Conservation (phyloP, 2,888 invertebrate genomes). For the Cyclophora albipunctata region DNA sequence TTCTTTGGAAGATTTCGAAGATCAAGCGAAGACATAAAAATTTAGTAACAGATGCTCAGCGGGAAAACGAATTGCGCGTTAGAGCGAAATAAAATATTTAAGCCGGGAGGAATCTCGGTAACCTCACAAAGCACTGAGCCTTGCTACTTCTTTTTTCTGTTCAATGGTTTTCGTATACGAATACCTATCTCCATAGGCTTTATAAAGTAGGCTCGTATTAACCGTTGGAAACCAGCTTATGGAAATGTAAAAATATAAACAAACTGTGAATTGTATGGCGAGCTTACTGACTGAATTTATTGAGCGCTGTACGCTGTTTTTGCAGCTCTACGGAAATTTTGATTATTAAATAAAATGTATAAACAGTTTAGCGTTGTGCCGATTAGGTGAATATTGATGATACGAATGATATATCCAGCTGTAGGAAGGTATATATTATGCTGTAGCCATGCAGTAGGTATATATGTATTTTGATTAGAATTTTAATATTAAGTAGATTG, state of each 20-base stretch:
- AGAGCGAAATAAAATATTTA: slow-evolving; percentile 56
- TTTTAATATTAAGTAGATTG: too few relatives aligned
- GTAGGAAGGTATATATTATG: too few relatives aligned
- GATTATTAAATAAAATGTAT: too few relatives aligned
- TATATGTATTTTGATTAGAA: too few relatives aligned
- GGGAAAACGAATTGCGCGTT: slow-evolving; percentile 41
- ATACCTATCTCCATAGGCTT: slow-evolving; percentile 4
- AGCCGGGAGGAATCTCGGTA: slow-evolving; percentile 37
- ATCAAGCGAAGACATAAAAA: slow-evolving; percentile 3
- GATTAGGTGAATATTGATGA: too few relatives aligned
- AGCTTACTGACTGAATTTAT: too few relatives aligned
- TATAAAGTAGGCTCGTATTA: not conserved
- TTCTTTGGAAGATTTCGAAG: slow-evolving; percentile 5
- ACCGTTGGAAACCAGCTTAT: slow-evolving; percentile 8
- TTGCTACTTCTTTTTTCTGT: slow-evolving; percentile 35
- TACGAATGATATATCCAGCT: too few relatives aligned
- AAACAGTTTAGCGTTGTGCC: too few relatives aligned
- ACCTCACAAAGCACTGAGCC: slow-evolving; percentile 36
- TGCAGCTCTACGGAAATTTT: too few relatives aligned
- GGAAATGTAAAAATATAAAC: slow-evolving; percentile 3
- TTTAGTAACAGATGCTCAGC: slow-evolving; percentile 21
- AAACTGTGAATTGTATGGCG: not conserved
- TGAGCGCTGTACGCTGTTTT: too few relatives aligned
- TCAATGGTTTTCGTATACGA: slow-evolving; percentile 24
- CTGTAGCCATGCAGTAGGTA: too few relatives aligned